Conservation (phyloP, 2,113 vertebrate species). For the Eira barbara region DNA sequence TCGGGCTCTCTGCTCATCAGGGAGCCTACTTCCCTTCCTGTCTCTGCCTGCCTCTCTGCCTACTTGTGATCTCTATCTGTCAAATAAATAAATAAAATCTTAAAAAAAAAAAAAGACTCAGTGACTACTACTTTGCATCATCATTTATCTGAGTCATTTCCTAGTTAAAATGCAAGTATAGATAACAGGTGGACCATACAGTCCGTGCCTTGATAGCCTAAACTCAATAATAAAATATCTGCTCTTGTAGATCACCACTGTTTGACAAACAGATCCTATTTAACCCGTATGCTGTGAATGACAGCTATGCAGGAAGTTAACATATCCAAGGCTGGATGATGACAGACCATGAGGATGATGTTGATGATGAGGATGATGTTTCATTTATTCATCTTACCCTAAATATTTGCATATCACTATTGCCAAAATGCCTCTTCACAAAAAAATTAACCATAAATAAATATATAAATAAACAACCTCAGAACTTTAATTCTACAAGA, state of each 20-base stretch:
- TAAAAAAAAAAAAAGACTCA: background rate
- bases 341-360: background rate
- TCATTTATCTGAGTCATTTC: conserved; percentile 19
- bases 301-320: background rate
- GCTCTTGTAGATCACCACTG: background rate
- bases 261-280: background rate
- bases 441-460: background rate
- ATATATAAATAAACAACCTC: background rate
- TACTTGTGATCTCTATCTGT: no score
- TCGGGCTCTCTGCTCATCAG: no score
- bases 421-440: background rate
- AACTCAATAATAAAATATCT: conserved; percentile 8
- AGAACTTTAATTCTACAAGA: conserved; percentile 16
- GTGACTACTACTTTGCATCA: background rate
- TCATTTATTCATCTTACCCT: background rate
- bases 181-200: background rate
- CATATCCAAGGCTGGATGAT: background rate
- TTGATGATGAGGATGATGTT: background rate
- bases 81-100: no score
- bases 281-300: background rate
- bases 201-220: background rate
- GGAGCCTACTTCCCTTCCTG: no score
- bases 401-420: background rate
- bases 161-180: conserved; percentile 31
- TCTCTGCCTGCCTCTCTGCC: no score